These are phyloP conservation scores for Pseudorasbora parva DNA, from an alignment of 2,113 vertebrate species.

Conservation along the genomic window DNA sequence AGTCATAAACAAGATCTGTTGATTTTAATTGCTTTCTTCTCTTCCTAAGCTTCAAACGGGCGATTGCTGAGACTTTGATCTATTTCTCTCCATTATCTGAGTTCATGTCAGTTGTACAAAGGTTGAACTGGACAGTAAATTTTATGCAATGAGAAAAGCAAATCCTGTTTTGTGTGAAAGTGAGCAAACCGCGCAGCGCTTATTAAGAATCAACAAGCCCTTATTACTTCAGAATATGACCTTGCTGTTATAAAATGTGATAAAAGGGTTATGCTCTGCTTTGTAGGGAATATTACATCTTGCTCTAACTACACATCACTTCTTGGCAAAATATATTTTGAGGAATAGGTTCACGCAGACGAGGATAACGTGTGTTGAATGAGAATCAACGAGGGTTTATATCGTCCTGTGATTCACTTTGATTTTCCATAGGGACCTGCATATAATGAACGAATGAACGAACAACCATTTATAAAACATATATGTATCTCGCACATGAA, in stretches of 20 bases:
- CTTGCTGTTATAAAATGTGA: slow-evolving; percentile 1
- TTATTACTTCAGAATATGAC: slow-evolving; percentile 28
- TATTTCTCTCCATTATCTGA: slow-evolving; percentile 31
- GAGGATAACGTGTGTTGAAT: background rate
- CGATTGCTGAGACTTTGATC: background rate
- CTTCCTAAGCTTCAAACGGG: slow-evolving; percentile 43
- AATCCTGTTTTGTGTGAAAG: slow-evolving; percentile 31
- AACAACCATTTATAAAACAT: too few relatives aligned
- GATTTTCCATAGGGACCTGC: background rate
- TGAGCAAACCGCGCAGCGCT: slow-evolving; percentile 3
- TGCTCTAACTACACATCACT: slow-evolving; percentile 7
- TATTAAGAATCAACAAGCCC: slow-evolving; percentile 26
- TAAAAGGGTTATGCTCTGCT: background rate
- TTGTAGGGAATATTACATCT: slow-evolving; percentile 14
- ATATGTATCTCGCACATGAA: too few relatives aligned
- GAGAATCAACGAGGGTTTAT: background rate
- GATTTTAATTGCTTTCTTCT: slow-evolving; percentile 39
- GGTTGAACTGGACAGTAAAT: slow-evolving; percentile 21
- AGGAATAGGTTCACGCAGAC: background rate
- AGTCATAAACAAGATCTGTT: slow-evolving; percentile 31
- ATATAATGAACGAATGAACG: too few relatives aligned
- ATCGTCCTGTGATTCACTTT: background rate
- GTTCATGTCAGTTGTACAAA: background rate
- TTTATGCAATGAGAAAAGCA: slow-evolving; percentile 9
- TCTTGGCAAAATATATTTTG: background rate